Evolutionary conservation across 2,888 invertebrate species (phyloP).

Genomic region (Adelphocoris suturalis): DNA sequence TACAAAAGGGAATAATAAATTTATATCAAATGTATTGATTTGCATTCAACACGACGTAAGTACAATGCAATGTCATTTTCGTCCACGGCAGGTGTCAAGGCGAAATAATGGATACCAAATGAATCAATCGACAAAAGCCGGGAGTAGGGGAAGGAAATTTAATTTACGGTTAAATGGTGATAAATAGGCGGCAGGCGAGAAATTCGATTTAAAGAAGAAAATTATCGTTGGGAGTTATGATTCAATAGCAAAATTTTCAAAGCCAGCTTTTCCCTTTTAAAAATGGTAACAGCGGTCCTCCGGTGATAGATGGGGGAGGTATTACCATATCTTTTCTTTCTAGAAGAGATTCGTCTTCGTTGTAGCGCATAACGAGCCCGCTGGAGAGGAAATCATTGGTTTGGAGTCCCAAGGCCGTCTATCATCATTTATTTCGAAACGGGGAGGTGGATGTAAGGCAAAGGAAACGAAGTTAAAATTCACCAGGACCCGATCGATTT

Average conservation of each 20-base stretch:
- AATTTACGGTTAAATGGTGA: constrained; percentile 7
- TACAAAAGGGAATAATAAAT: too few relatives aligned
- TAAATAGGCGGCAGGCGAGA: neutral
- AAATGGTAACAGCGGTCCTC: neutral
- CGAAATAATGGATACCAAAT: neutral
- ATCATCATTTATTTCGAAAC: constrained; percentile 37
- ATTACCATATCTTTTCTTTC: constrained; percentile 52
- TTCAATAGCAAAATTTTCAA: constrained; percentile 8
- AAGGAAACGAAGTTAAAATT: constrained; percentile 5
- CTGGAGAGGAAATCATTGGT: constrained; percentile 40
- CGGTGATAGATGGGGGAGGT: neutral
- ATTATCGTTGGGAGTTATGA: constrained; percentile 16
- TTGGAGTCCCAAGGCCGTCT: constrained; percentile 36
- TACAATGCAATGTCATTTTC: neutral
- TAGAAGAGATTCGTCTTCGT: constrained; percentile 28
- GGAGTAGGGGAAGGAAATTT: neutral
- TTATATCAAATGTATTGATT: too few relatives aligned
- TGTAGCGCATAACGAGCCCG: constrained; percentile 43
- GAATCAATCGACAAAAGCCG: neutral
- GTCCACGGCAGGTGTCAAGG: neutral
- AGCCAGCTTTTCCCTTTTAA: neutral
- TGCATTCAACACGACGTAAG: too few relatives aligned
- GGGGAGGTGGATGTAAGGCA: neutral
- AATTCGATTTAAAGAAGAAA: constrained; percentile 3
- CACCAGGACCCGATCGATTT: neutral